phyloP scores from a whole-genome alignment of 53 echinoderm and acorn worm species.

The Echinarachnius parma region DNA sequence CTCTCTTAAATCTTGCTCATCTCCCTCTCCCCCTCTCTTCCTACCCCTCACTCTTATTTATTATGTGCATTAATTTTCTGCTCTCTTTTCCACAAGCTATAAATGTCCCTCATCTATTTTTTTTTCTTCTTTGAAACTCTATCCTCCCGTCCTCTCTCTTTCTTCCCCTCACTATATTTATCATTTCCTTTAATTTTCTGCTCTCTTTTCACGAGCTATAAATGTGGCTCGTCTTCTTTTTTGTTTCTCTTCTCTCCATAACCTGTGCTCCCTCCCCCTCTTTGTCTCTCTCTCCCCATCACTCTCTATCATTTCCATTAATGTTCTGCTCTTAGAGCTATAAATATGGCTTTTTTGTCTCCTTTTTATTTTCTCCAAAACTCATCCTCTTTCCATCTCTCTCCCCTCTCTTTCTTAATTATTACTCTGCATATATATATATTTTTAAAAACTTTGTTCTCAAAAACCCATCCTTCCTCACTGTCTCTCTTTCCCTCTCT shows the following conservation, averaged over 20 bases:
- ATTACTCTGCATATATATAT: background rate
- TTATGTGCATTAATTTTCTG: background rate
- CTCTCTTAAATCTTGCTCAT: no score
- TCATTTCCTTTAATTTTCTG: background rate
- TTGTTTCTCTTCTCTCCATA: background rate
- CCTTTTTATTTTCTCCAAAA: no score
- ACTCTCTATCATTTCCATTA: background rate
- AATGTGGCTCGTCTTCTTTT: background rate
- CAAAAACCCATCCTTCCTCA: no score
- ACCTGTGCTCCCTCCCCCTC: background rate
- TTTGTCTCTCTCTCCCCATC: background rate
- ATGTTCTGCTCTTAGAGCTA: background rate
- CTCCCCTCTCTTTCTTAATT: background rate
- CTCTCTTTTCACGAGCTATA: background rate
- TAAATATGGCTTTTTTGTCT: background rate
- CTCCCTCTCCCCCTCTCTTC: background rate
- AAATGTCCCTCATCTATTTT: background rate
- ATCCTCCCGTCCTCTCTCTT: background rate
- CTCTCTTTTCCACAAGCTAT: background rate
- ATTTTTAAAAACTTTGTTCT: no score
- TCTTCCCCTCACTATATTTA: background rate
- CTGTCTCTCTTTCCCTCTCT: background rate
- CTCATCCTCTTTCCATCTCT: no score
- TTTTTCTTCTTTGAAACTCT: background rate
- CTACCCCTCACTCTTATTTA: background rate